Evolutionary conservation across 1,140 invertebrate species (phyloP).

Genomic region (Brachionus sp.): DNA sequence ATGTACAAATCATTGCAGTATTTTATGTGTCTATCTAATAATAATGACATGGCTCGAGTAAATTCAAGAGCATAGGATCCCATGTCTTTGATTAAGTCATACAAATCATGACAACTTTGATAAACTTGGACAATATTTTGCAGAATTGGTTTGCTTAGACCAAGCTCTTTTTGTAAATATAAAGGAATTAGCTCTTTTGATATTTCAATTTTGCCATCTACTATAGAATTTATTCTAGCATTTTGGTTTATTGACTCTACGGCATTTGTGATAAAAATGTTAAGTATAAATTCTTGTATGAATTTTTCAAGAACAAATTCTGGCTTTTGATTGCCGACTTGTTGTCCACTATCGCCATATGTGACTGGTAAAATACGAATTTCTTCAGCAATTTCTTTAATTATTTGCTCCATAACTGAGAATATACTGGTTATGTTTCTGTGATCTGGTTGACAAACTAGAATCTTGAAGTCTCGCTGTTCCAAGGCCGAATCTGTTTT

Average conservation of each 20-base stretch:
- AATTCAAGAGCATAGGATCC: slow-evolving; percentile 27
- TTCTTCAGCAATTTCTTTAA: slow-evolving; percentile 34
- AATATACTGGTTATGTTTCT: slow-evolving; percentile 22
- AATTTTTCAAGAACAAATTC: slow-evolving; percentile 28
- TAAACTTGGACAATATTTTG: slow-evolving; percentile 6
- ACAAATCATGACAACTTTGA: slow-evolving; percentile 32
- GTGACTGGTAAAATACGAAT: not conserved
- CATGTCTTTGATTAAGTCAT: slow-evolving; percentile 31
- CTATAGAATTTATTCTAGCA: not conserved
- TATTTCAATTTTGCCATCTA: slow-evolving; percentile 27
- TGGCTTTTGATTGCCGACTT: not conserved
- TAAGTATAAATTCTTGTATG: slow-evolving; percentile 21
- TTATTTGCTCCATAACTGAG: slow-evolving; percentile 33
- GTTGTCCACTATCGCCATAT: not conserved
- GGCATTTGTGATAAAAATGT: slow-evolving; percentile 37
- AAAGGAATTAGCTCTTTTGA: slow-evolving; percentile 23
- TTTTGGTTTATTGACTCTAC: slow-evolving; percentile 41
- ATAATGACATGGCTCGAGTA: not conserved
- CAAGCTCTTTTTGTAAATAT: slow-evolving; percentile 7
- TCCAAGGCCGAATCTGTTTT: not conserved
- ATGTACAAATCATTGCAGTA: slow-evolving; percentile 27
- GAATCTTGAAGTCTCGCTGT: slow-evolving; percentile 32
- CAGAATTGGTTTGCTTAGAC: slow-evolving; percentile 14
- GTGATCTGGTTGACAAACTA: slow-evolving; percentile 37
- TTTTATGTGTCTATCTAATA: not conserved